These are phyloP conservation scores for Tenthredo amoena DNA, from an alignment of 2,888 invertebrate genomes.

Conservation along the genomic window DNA sequence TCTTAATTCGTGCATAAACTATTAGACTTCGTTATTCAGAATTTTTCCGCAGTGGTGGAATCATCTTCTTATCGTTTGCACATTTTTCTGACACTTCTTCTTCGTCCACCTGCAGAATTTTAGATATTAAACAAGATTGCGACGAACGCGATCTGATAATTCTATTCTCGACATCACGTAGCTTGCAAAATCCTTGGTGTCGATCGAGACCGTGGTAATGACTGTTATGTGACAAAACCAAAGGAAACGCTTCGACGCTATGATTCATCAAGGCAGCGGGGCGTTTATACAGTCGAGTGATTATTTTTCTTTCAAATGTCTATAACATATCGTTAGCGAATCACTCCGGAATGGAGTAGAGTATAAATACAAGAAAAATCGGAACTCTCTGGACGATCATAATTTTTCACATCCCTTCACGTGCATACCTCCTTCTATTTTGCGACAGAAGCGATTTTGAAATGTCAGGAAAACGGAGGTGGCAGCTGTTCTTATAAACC, in stretches of 20 bases:
- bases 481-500: constrained; percentile 25
- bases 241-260: background rate
- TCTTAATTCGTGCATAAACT: background rate
- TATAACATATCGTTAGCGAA: background rate
- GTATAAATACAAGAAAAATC: background rate
- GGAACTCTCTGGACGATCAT: background rate
- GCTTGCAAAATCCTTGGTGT: background rate
- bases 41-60: background rate
- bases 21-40: background rate
- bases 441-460: constrained; percentile 36
- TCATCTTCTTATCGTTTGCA: background rate
- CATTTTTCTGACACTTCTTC: background rate
- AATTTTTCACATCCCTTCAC: constrained; percentile 42
- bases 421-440: constrained; percentile 12
- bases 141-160: background rate
- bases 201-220: background rate
- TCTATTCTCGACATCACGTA: background rate
- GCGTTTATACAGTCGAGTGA: background rate
- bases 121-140: background rate
- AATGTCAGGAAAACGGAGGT: background rate
- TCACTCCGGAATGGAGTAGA: background rate
- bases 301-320: background rate
- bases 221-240: background rate
- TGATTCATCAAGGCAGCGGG: background rate
- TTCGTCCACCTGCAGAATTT: background rate